phyloP scores from a whole-genome alignment of 2,888 invertebrate species.

The Hirtodrosophila cameraria region DNA sequence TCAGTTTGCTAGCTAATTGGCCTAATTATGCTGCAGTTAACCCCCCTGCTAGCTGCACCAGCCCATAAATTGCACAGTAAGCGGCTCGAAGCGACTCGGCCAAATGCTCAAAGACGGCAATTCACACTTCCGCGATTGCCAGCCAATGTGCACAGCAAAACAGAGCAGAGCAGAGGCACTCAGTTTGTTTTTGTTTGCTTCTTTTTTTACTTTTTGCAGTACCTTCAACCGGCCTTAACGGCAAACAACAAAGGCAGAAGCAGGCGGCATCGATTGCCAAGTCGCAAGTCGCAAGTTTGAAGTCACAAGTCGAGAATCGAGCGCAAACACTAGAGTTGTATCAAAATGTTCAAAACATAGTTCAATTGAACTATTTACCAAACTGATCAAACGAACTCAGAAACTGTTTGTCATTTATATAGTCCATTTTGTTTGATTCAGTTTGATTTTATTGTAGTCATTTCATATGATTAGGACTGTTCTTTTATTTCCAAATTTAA shows the following conservation, averaged over 20 bases:
- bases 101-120: constrained; percentile 37
- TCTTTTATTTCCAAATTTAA: too few relatives aligned
- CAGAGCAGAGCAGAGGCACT: constrained; percentile 3
- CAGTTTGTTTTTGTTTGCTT: constrained; percentile 45
- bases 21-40: constrained; percentile 66
- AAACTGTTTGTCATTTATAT: too few relatives aligned
- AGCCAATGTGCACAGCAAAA: too few relatives aligned
- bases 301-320: constrained; percentile 46
- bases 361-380: too few relatives aligned
- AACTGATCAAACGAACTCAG: too few relatives aligned
- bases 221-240: constrained; percentile 49
- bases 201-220: constrained; percentile 5
- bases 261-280: constrained; percentile 49
- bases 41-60: constrained; percentile 31
- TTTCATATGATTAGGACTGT: too few relatives aligned
- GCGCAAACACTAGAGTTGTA: constrained; percentile 26
- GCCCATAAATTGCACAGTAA: constrained; percentile 48
- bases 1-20: constrained; percentile 69
- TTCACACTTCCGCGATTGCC: constrained; percentile 72
- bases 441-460: too few relatives aligned
- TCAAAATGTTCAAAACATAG: too few relatives aligned
- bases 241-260: constrained; percentile 69
- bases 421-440: too few relatives aligned
- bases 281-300: constrained; percentile 26
- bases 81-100: constrained; percentile 12